phyloP scores from a whole-genome alignment of 92 coral and sea anemone species.

The Muricea muricata region DNA sequence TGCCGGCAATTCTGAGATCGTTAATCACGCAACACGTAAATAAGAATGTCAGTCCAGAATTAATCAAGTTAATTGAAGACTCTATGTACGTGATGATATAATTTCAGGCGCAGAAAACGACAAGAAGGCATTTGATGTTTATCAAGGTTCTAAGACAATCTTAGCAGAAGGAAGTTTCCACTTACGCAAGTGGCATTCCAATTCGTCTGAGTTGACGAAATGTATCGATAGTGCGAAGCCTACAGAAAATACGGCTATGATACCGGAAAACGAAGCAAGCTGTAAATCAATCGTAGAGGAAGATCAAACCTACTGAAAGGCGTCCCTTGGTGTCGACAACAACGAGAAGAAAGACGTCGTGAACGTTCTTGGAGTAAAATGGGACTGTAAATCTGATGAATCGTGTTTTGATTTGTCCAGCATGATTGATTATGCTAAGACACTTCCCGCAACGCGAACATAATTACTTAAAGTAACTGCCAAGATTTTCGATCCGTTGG shows the following conservation, averaged over 20 bases:
- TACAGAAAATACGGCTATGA: too few species aligned
- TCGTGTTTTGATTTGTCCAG: neutral
- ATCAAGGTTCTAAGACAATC: neutral
- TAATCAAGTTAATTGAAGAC: neutral
- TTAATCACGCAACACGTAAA: neutral
- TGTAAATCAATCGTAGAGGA: neutral
- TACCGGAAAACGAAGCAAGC: neutral
- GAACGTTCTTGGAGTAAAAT: constrained; percentile 4
- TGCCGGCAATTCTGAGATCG: neutral
- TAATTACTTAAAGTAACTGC: neutral
- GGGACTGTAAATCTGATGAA: constrained; percentile 3
- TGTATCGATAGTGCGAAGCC: too few species aligned
- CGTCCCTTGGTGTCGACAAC: neutral
- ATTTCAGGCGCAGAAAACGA: neutral
- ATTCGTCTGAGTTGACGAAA: neutral
- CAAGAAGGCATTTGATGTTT: neutral
- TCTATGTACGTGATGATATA: constrained; percentile 6
- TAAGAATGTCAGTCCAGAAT: neutral
- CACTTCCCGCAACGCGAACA: neutral
- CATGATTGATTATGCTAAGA: neutral
- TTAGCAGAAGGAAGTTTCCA: neutral
- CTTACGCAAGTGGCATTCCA: constrained; percentile 14
- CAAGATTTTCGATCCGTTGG: constrained; percentile 14
- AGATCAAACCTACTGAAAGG: neutral
- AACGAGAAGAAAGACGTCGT: neutral